A percentile compares a stretch with the other conserved stretches of the same genome.
phyloP scores from a whole-genome alignment of 2,888 invertebrate genomes.

The Drosophila recens region DNA sequence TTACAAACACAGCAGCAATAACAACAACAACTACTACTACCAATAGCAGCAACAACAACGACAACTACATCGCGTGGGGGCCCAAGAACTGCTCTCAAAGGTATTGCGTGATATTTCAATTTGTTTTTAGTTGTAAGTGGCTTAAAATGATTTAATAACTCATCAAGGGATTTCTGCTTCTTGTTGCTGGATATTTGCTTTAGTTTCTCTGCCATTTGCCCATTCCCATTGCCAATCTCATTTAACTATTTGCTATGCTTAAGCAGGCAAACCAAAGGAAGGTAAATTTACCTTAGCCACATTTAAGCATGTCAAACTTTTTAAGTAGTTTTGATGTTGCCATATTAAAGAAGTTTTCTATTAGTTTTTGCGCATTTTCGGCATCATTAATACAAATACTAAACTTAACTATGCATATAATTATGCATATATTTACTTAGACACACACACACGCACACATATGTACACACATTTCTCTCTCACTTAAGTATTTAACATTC shows the following conservation, averaged over 20 bases:
- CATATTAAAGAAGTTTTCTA: slow-evolving; percentile 78
- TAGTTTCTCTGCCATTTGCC: slow-evolving; percentile 54
- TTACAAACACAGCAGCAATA: slow-evolving; percentile 58
- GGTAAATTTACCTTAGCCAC: slow-evolving; percentile 38
- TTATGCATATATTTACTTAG: slow-evolving; percentile 41
- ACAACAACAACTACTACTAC: slow-evolving; percentile 5
- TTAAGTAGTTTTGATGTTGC: slow-evolving; percentile 77
- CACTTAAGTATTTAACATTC: slow-evolving; percentile 57
- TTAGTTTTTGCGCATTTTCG: slow-evolving; percentile 78
- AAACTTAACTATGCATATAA: slow-evolving; percentile 67
- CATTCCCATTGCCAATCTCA: slow-evolving; percentile 8
- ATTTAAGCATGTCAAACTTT: slow-evolving; percentile 72
- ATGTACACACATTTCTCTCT: background rate
- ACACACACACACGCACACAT: background rate
- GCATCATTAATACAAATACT: slow-evolving; percentile 77
- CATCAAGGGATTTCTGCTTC: slow-evolving; percentile 78
- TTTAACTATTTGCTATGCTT: slow-evolving; percentile 40
- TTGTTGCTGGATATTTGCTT: slow-evolving; percentile 77
- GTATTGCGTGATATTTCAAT: slow-evolving; percentile 82
- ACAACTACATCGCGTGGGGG: slow-evolving; percentile 63
- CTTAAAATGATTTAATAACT: slow-evolving; percentile 83
- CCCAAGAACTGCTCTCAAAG: slow-evolving; percentile 60
- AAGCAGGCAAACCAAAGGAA: slow-evolving; percentile 5
- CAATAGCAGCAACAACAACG: slow-evolving; percentile 5
- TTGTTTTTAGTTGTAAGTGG: slow-evolving; percentile 83